Percentiles rank a stretch among this genome's conserved stretches.
Conservation (phyloP, 2,888 invertebrate species). For the Yponomeuta cagnagella region DNA sequence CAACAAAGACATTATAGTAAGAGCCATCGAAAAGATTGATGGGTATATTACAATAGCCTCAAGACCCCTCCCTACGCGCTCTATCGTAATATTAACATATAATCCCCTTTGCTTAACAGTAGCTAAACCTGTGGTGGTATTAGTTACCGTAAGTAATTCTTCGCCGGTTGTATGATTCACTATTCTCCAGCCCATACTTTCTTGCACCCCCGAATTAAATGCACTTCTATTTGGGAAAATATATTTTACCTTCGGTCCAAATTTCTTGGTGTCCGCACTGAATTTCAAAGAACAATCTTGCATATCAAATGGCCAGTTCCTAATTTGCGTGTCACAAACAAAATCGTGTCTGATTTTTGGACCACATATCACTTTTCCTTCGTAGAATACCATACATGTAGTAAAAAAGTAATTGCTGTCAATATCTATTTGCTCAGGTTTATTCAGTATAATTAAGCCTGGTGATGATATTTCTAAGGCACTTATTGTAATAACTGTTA, state of each 20-base stretch:
- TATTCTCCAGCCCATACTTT: not conserved
- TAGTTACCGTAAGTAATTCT: not conserved
- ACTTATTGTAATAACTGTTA: not conserved
- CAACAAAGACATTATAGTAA: not conserved
- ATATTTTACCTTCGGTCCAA: not conserved
- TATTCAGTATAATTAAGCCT: not conserved
- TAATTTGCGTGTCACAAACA: not conserved
- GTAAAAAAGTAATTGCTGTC: not conserved
- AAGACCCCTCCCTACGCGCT: not conserved
- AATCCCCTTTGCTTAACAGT: not conserved
- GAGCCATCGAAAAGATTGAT: not conserved
- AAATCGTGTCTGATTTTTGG: not conserved
- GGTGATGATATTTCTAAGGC: not conserved
- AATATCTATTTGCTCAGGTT: not conserved
- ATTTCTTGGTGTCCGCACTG: not conserved
- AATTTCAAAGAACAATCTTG: not conserved
- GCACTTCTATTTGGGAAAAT: not conserved
- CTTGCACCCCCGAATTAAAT: not conserved
- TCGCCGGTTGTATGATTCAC: not conserved
- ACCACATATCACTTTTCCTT: not conserved
- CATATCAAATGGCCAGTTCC: not conserved
- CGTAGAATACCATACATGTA: not conserved
- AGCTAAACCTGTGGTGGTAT: not conserved
- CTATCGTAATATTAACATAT: not conserved
- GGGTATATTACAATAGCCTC: not conserved